Evolutionary conservation across 2,888 invertebrate species (phyloP), one percentile per base, ranked within the genome.

Genomic region (Ochropleura leucogaster): DNA sequence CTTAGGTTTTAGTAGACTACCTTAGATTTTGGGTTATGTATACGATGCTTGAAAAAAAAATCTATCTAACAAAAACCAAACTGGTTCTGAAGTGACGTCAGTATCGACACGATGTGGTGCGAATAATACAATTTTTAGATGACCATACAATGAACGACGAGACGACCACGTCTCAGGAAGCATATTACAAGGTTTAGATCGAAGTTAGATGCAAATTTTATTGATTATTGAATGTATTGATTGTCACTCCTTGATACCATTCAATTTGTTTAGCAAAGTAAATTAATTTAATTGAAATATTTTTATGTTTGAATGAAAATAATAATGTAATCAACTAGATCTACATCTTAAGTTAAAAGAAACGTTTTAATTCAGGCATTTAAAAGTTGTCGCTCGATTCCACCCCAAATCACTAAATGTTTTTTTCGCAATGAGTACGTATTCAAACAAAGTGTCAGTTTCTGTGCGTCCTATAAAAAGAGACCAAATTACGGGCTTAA

Each of bases 131-230:
- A 59, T 68, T 84, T 76, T 60, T 77, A 74, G 85, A 70, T 74
- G 55, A 66, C 79, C 71, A 82, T 85, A 80, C 72, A 82, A 82
- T 73, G 30, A 70, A 70, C 18, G 59, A 66, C 46, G 16, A 68
- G 9, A 47, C 46, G 42, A 53, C 53, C 69, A 82, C 80, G 72
- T 80, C 53, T 72, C 85, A 85, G 85, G 79, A 83, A 85, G 72
- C 68, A 51, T 72, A 30, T 66, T 68, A 65, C 78, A 85, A 79
- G 85, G 83, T 74, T 82, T 55, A 68, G 30, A 67, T 74, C 84
- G 59, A 72, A 64, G 68, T 79, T 82, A 65, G 71, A 75, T 83
- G 70, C 55, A 74, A 79, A 83, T 82, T 59, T 69, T 30, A 30
- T 30, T 83, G 59, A 71, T 71, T 68, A 30, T 30, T 30, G 1